These are phyloP conservation scores for Dryococelus australis DNA, from an alignment of 2,888 invertebrate genomes.

Conservation along the genomic window DNA sequence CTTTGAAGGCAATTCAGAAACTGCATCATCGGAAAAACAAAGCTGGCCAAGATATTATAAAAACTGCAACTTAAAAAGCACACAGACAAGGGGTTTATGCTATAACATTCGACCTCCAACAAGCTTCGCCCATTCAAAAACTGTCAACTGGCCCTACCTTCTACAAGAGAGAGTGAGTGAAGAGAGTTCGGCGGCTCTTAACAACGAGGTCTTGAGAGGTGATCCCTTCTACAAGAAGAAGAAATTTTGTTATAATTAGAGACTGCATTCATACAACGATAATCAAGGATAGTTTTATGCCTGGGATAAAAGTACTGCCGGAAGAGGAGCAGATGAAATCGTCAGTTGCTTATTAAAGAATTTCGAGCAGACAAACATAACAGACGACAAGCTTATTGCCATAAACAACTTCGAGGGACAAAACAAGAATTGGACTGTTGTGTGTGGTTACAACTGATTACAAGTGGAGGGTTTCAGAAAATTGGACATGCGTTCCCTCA, in stretches of 20 bases:
- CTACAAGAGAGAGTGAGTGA: background rate
- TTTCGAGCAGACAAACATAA: background rate
- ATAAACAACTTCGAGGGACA: background rate
- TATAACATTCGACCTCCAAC: background rate
- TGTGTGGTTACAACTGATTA: constrained; percentile 17
- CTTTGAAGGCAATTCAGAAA: too few relatives aligned
- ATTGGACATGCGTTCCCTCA: constrained; percentile 2
- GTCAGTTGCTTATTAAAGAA: background rate
- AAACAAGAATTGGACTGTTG: constrained; percentile 29
- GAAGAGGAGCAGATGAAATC: background rate
- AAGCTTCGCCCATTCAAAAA: background rate
- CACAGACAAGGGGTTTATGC: too few relatives aligned
- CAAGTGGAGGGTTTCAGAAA: constrained; percentile 12
- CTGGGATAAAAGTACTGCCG: background rate
- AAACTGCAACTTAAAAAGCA: too few relatives aligned
- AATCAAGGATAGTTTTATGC: background rate
- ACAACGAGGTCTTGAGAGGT: too few relatives aligned
- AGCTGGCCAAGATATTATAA: too few relatives aligned
- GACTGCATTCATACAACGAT: background rate
- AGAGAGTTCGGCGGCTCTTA: too few relatives aligned
- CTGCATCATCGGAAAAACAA: too few relatives aligned
- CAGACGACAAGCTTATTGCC: background rate
- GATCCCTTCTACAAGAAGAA: background rate
- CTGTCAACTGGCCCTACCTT: background rate
- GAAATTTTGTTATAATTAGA: background rate